Evolutionary conservation across 2,888 invertebrate genomes (phyloP).

Genomic region (Oxystoma pomonae): DNA sequence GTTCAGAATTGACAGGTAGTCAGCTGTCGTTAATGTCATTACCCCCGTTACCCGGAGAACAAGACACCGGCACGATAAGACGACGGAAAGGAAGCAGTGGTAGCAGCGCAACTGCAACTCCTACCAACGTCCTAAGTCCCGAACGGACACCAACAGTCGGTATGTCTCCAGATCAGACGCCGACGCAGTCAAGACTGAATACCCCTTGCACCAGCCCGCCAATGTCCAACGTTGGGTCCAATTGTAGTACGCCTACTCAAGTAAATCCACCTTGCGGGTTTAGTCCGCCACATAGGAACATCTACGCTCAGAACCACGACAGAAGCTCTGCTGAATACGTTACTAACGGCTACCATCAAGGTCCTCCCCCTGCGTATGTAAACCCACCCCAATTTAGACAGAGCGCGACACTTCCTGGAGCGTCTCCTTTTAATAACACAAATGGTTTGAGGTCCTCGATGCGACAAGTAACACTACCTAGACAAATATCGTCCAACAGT

Average conservation of each 20-base stretch:
- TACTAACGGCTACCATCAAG: constrained; percentile 34
- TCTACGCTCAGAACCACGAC: constrained; percentile 36
- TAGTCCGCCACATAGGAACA: constrained; percentile 36
- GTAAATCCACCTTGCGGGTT: constrained; percentile 40
- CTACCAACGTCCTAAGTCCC: constrained; percentile 47
- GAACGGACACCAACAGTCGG: constrained; percentile 42
- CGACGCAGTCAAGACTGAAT: constrained; percentile 46
- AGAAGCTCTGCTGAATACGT: constrained; percentile 28
- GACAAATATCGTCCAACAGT: constrained; percentile 56
- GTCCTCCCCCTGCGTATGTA: constrained; percentile 45
- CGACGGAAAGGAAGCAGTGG: constrained; percentile 43
- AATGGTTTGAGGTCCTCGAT: constrained; percentile 42
- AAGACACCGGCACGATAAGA: constrained; percentile 45
- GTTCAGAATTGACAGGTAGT: constrained; percentile 63
- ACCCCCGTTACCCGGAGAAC: constrained; percentile 67
- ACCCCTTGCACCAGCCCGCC: constrained; percentile 44
- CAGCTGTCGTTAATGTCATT: constrained; percentile 65
- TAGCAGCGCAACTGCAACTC: constrained; percentile 43
- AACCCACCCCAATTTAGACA: constrained; percentile 42
- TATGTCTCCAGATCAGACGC: constrained; percentile 45
- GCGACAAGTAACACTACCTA: constrained; percentile 47
- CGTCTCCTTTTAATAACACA: constrained; percentile 35
- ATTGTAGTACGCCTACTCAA: constrained; percentile 44
- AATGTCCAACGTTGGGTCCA: constrained; percentile 39
- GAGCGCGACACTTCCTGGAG: constrained; percentile 41